Evolutionary conservation across 2,797 vertebrate species (phyloP), one percentile per base, ranked within the genome.

Genomic region (Poecile montanus): DNA sequence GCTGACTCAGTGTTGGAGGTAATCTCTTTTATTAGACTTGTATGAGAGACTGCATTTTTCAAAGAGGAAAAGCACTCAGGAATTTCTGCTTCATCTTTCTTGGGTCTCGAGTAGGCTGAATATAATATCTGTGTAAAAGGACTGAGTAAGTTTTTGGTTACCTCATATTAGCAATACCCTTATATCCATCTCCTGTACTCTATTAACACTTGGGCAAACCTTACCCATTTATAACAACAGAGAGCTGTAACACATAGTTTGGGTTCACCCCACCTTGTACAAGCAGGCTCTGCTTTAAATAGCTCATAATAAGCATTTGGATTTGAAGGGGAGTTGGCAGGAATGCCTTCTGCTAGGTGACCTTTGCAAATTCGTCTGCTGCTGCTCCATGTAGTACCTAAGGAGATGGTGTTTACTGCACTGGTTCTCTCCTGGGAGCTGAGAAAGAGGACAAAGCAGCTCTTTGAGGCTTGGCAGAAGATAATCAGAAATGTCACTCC

Each of bases 401-500:
- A 80, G 92, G 95, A 83, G 79, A 65, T 81, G 89, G 23, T 95
- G 93, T 95, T 95, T 93, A 89, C 89, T 78, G 85, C 62, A 29
- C 40, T 48, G 44, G n/a, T 42, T 89, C 30, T 85, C 93, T 94
- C 92, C 66, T 90, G 93, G 95, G 93, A 97, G 67, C 54, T 81
- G 65, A 53, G 79, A 91, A 92, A 80, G 79, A 85, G 85, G 92
- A 83, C 91, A 89, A 68, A 83, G 79, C 81, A 93, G 62, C 89
- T 93, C 91, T 92, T 66, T 89, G 89, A 93, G 92, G 75, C 58
- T 93, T 95, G 92, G 73, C 76, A 92, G 89, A 91, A 94, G 93
- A 92, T 92, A 88, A 94, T 92, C 85, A 88, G 92, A 95, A 54
- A 92, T 96, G 93, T 94, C 95, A 91, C 82, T 95, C 60, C 67